Evolutionary conservation across 2,888 invertebrate genomes (phyloP), one percentile per base, ranked within the genome.

Genomic region (Prosopocoilus inquinatus): DNA sequence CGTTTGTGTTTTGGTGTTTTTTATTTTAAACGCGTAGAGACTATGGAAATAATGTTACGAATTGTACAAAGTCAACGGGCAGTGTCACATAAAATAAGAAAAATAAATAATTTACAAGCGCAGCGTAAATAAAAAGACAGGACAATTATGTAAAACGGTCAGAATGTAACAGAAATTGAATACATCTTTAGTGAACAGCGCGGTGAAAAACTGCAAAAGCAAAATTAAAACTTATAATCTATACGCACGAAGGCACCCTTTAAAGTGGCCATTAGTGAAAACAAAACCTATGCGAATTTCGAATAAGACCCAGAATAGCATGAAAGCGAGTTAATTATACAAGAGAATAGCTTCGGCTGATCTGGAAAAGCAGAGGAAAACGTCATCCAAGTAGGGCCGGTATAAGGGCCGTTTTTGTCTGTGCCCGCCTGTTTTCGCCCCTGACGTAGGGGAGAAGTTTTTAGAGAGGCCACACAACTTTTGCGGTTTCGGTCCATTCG

Each of bases 401-500:
- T 67, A 68, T 71, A 74, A 70, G 70, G 73, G 62, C 59, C 61
- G 67, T 65, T 73, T 72, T 74, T 64, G 68, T 64, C 52, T 63
- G 61, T 60, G 59, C 55, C 11, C 45, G 47, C 32, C 47, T 55
- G 48, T 55, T 59, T 55, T 62, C 61, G 53, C 34, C 20, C 47
- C 47, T 47, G 33, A 33, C 9, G 13, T 32, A 20, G 28, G 47
- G 53, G 71, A 68, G 68, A 75, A 76, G 75, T 75, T 77, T 77
- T 77, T 74, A 70, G 73, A 73, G 73, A 69, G 72, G 71, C 74
- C 74, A 73, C 73, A 75, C 75, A 76, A 76, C 75, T 76, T 76
- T 75, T 77, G 76, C 67, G 75, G 76, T 75, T 74, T 73, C 68
- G 73, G 67, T 71, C 73, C 74, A 68, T 67, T 67, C 73, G 64